A percentile compares a stretch with the other conserved stretches of the same genome.
Conservation (phyloP, 2,113 vertebrate species). For the Mohoua ochrocephala region DNA sequence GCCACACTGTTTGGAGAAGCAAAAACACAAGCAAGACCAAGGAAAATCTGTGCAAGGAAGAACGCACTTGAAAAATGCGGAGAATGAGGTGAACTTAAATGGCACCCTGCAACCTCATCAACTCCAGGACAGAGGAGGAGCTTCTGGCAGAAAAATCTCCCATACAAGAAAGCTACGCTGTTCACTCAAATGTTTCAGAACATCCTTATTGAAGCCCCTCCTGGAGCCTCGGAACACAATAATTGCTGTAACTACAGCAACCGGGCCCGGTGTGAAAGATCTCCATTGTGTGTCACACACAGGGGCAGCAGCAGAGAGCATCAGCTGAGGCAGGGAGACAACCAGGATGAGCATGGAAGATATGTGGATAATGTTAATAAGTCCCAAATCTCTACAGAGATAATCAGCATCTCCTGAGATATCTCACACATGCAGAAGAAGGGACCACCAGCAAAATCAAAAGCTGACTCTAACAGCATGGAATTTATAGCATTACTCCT, state of each 20-base stretch:
- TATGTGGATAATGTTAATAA: slow-evolving; percentile 23
- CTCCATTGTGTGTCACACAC: not conserved
- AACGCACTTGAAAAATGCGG: not conserved
- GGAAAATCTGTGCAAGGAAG: not conserved
- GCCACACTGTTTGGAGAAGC: not conserved
- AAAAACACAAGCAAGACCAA: not conserved
- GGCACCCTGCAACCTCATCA: not conserved
- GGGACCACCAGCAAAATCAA: not conserved
- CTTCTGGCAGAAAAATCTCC: not conserved
- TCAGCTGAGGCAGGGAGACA: not conserved
- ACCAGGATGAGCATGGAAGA: not conserved
- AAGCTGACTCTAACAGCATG: not conserved
- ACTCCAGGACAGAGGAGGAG: not conserved
- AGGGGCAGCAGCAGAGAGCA: not conserved
- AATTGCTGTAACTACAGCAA: slow-evolving; percentile 61
- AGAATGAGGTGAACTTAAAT: not conserved
- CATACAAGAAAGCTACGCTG: not conserved
- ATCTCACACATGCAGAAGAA: not conserved
- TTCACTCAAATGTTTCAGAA: slow-evolving; percentile 28
- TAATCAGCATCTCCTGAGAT: not conserved
- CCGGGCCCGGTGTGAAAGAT: slow-evolving; percentile 1
- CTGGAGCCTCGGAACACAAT: slow-evolving; percentile 27
- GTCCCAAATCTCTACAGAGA: slow-evolving; percentile 16
- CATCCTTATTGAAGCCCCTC: not conserved
- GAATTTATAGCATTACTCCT: not conserved